phyloP scores from a whole-genome alignment of 2,797 vertebrate genomes.

The Sebastes minor region DNA sequence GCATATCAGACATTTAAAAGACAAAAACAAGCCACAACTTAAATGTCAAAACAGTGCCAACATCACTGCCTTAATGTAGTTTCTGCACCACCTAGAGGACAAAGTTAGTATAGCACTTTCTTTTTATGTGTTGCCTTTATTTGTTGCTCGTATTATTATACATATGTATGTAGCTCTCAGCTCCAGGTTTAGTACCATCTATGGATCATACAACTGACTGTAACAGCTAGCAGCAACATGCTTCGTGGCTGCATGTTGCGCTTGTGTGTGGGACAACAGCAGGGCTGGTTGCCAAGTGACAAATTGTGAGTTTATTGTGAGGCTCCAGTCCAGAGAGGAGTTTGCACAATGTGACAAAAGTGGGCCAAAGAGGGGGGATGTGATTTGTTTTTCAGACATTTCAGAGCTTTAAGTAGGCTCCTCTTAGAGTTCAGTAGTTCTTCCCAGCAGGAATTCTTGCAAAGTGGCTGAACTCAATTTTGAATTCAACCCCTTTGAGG shows the following conservation, averaged over 20 bases:
- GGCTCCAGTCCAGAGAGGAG: constrained; percentile 31
- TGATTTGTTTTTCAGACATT: constrained; percentile 59
- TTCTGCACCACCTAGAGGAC: constrained; percentile 58
- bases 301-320: constrained; percentile 41
- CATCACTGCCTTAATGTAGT: constrained; percentile 8
- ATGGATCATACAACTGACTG: background rate
- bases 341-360: constrained; percentile 49
- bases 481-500: background rate
- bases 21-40: background rate
- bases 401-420: constrained; percentile 38
- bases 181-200: background rate
- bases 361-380: constrained; percentile 22
- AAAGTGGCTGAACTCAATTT: constrained; percentile 18
- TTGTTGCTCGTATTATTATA: background rate
- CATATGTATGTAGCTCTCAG: background rate
- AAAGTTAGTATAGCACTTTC: background rate
- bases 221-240: background rate
- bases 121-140: background rate
- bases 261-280: constrained; percentile 1
- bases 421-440: constrained; percentile 15
- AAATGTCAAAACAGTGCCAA: background rate
- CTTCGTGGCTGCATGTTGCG: background rate
- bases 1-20: background rate
- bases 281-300: constrained; percentile 35
- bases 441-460: constrained; percentile 3